Evolutionary conservation across 2,888 invertebrate genomes (phyloP).

Genomic region (Leucophora obtusa): DNA sequence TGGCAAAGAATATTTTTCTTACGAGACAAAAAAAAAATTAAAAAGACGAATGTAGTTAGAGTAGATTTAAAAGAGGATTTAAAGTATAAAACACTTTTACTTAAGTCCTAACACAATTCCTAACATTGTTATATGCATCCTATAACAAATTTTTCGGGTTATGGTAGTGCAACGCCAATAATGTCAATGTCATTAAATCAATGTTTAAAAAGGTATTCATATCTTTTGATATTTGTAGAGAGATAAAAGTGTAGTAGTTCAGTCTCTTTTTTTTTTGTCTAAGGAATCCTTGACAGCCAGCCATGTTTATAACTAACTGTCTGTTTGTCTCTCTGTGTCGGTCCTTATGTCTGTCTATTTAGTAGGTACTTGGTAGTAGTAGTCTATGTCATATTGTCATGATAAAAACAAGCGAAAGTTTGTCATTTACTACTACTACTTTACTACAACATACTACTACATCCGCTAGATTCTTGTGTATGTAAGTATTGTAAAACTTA

Average conservation of each 20-base stretch:
- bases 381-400: constrained; percentile 56
- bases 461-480: not conserved
- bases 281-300: constrained; percentile 45
- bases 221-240: constrained; percentile 46
- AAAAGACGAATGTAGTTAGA: not conserved
- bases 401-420: constrained; percentile 62
- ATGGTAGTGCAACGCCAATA: constrained; percentile 61
- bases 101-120: not conserved
- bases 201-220: constrained; percentile 72
- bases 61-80: too few species aligned
- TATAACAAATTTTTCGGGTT: constrained; percentile 1
- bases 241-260: not conserved
- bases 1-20: constrained; percentile 3
- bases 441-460: not conserved
- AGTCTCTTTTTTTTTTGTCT: not conserved
- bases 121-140: constrained; percentile 25
- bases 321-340: constrained; percentile 25
- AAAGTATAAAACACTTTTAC: constrained; percentile 41
- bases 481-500: constrained; percentile 34
- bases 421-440: constrained; percentile 31
- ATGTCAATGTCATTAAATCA: constrained; percentile 77
- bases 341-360: constrained; percentile 18
- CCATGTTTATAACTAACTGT: constrained; percentile 22
- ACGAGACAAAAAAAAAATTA: constrained; percentile 6
- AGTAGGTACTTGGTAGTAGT: too few species aligned